Conservation (phyloP, 2,113 vertebrate species). For the Isurus oxyrinchus region DNA sequence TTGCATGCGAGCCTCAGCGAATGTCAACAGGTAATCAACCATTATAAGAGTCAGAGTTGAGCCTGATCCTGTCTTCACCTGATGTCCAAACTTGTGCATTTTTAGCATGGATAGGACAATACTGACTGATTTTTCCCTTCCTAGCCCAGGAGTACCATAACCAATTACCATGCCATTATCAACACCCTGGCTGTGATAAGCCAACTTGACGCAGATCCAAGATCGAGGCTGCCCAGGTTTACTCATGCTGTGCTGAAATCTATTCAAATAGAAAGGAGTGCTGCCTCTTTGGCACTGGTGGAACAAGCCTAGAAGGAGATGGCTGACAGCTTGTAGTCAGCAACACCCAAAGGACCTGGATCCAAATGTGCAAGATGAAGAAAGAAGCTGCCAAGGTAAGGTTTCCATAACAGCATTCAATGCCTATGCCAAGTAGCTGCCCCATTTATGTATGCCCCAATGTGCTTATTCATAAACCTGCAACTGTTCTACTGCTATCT, state of each 20-base stretch:
- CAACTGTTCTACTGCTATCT: neutral
- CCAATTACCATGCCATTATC: neutral
- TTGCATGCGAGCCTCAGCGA: neutral
- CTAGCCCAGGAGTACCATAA: neutral
- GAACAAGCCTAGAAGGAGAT: neutral
- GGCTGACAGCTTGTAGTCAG: neutral
- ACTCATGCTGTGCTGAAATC: neutral
- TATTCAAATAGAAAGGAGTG: neutral
- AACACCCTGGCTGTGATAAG: neutral
- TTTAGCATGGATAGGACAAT: neutral
- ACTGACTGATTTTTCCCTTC: neutral
- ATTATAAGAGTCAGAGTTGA: neutral
- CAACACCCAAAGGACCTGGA: neutral
- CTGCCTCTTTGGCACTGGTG: neutral
- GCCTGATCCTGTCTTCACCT: neutral
- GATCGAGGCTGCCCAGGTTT: neutral
- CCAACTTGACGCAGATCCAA: neutral
- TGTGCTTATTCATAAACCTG: neutral
- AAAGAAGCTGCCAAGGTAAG: neutral
- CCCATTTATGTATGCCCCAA: neutral
- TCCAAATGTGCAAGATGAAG: neutral
- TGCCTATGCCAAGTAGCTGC: neutral
- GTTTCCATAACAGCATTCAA: neutral
- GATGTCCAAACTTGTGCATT: neutral
- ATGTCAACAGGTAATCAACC: neutral